These are phyloP conservation scores for Apodemia mormo DNA, from an alignment of 2,888 invertebrate species.

Conservation along the genomic window DNA sequence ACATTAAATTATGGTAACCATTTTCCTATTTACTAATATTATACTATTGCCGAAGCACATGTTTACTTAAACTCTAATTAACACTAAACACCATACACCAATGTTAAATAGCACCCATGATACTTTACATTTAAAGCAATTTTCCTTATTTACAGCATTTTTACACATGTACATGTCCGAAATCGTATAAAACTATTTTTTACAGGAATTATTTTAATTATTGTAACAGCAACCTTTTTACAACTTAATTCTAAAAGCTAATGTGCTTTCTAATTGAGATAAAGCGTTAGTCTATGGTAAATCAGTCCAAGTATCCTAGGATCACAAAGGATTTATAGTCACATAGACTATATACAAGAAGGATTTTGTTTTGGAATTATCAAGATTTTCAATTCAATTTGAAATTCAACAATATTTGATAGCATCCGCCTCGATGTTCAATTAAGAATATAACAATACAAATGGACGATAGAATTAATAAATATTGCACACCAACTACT, in stretches of 20 bases:
- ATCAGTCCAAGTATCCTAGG: conserved; percentile 59
- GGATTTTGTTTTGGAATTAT: conserved; percentile 15
- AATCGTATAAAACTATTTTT: conserved; percentile 40
- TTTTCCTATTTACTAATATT: conserved; percentile 42
- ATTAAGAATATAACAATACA: background rate
- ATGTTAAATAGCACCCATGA: conserved; percentile 78
- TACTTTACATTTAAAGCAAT: conserved; percentile 72
- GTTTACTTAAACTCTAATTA: conserved; percentile 41
- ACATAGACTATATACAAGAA: background rate
- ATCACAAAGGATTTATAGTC: conserved; percentile 10
- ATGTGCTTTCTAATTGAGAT: conserved; percentile 73
- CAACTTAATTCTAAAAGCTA: conserved; percentile 13
- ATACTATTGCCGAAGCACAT: conserved; percentile 41
- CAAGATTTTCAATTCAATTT: background rate
- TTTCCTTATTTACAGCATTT: conserved; percentile 52
- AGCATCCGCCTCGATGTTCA: background rate
- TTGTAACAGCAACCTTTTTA: conserved; percentile 17
- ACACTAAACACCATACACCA: conserved; percentile 68
- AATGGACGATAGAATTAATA: background rate
- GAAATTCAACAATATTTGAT: background rate
- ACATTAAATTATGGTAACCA: conserved; percentile 69
- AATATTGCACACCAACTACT: conserved; percentile 11
- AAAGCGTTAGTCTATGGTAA: conserved; percentile 60
- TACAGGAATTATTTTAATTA: conserved; percentile 54
- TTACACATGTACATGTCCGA: conserved; percentile 43